Conservation (phyloP, 2,888 invertebrate species). For the Thereva unica region DNA sequence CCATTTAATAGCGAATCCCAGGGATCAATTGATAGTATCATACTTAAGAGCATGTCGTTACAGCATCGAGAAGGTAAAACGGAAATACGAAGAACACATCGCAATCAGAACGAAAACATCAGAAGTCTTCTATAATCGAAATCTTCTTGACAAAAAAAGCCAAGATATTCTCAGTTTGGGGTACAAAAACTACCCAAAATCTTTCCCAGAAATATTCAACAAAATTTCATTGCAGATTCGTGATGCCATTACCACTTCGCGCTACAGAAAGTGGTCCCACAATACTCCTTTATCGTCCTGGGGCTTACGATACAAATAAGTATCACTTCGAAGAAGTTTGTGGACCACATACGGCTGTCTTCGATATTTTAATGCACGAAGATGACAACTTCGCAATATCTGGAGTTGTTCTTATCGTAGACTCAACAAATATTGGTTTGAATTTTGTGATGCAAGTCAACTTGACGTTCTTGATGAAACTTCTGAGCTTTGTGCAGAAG, state of each 20-base stretch:
- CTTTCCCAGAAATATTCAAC: too few species aligned
- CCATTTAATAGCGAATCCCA: too few species aligned
- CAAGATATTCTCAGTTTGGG: too few species aligned
- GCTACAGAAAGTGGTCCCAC: conserved; percentile 59
- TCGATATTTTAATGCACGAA: conserved; percentile 64
- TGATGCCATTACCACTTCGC: conserved; percentile 52
- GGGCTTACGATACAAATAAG: conserved; percentile 58
- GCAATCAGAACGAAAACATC: too few species aligned
- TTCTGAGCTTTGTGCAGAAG: conserved; percentile 62
- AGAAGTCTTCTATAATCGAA: too few species aligned
- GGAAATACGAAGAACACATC: too few species aligned
- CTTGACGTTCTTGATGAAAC: conserved; percentile 64
- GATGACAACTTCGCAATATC: conserved; percentile 64
- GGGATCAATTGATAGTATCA: too few species aligned
- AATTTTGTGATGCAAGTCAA: conserved; percentile 58
- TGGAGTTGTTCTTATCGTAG: conserved; percentile 62
- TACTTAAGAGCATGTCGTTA: too few species aligned
- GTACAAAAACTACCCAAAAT: too few species aligned
- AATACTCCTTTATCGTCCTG: conserved; percentile 61
- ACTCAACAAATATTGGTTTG: conserved; percentile 56
- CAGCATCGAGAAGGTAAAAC: too few species aligned
- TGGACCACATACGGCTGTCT: conserved; percentile 61
- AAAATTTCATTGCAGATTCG: too few species aligned
- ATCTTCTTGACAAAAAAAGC: too few species aligned
- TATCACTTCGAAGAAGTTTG: conserved; percentile 60